Percentiles rank a stretch among this genome's conserved stretches.
Conservation (phyloP, 2,888 invertebrate genomes). For the Polymixis flavicincta region DNA sequence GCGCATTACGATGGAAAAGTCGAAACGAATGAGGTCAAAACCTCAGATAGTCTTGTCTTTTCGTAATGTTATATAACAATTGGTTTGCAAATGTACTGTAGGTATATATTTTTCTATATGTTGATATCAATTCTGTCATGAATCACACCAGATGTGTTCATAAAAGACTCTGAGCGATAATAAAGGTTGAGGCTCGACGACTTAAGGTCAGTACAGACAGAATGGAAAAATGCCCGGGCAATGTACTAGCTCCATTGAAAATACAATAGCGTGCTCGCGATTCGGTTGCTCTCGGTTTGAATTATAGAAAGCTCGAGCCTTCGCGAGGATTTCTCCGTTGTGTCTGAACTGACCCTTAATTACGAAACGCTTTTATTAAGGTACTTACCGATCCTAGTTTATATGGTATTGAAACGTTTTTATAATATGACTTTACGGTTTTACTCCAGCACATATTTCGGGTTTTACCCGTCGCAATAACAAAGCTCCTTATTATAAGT, state of each 20-base stretch:
- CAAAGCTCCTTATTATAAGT: neutral
- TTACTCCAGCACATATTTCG: constrained; percentile 4
- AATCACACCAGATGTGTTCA: constrained; percentile 88
- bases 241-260: no score
- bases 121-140: constrained; percentile 69
- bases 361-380: neutral
- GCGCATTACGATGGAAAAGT: constrained; percentile 29
- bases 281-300: no score
- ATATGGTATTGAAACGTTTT: neutral
- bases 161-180: constrained; percentile 56
- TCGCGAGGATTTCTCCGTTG: no score
- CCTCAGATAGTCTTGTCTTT: constrained; percentile 49
- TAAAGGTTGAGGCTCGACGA: constrained; percentile 13
- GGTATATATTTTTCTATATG: constrained; percentile 57
- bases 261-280: no score
- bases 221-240: no score
- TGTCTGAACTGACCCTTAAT: neutral
- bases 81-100: constrained; percentile 60
- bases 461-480: neutral
- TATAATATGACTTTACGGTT: neutral
- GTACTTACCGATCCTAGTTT: constrained; percentile 39
- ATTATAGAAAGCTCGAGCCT: no score
- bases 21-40: constrained; percentile 40
- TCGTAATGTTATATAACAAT: constrained; percentile 61
- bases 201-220: constrained; percentile 9